Evolutionary conservation across 1,140 invertebrate species (phyloP).

Genomic region (Asobara japonica): DNA sequence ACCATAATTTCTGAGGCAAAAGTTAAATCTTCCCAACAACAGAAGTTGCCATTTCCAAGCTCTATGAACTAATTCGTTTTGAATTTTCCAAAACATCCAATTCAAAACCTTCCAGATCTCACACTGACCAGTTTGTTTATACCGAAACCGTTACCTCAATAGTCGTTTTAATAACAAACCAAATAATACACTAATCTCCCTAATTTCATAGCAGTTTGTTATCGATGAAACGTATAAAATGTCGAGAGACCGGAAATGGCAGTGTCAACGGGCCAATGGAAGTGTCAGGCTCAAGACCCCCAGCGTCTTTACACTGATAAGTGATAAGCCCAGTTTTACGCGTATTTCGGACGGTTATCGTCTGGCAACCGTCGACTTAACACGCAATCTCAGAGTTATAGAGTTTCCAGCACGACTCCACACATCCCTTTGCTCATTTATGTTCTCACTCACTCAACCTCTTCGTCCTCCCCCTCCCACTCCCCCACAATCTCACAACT

Average conservation of each 20-base stretch:
- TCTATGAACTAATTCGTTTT: no score
- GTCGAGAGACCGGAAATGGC: not conserved
- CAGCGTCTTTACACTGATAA: not conserved
- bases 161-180: not conserved
- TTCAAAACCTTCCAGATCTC: no score
- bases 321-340: slow-evolving; percentile 48
- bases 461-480: no score
- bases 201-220: not conserved
- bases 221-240: not conserved
- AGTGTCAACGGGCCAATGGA: slow-evolving; percentile 8
- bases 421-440: slow-evolving; percentile 1
- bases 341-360: slow-evolving; percentile 53
- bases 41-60: no score
- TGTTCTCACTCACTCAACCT: slow-evolving; percentile 7
- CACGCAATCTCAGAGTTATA: slow-evolving; percentile 50
- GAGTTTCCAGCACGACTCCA: slow-evolving; percentile 1
- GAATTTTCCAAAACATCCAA: no score
- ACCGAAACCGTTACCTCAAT: no score
- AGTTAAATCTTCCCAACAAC: no score
- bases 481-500: not conserved
- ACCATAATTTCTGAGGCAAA: no score
- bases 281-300: slow-evolving; percentile 3
- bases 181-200: not conserved
- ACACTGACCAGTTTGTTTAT: no score
- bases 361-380: slow-evolving; percentile 35